A percentile compares a stretch with the other conserved stretches of the same genome.
phyloP scores from a whole-genome alignment of 2,113 vertebrate species.

The Apodemus sylvaticus region DNA sequence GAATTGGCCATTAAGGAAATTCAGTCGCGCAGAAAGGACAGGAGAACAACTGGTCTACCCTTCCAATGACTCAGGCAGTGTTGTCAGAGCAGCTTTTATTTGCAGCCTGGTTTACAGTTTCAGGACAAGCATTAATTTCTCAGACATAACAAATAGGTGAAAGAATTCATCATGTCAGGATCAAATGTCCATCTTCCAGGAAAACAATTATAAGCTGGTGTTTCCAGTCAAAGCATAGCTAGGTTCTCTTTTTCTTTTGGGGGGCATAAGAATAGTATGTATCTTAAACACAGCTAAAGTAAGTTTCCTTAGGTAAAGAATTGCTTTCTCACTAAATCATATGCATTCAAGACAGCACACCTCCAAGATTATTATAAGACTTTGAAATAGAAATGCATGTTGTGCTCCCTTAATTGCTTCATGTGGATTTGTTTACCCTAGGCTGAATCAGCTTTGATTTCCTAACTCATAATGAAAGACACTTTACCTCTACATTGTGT shows the following conservation, averaged over 20 bases:
- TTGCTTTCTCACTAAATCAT: slow-evolving; percentile 17
- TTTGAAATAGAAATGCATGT: slow-evolving; percentile 51
- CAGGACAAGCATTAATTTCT: slow-evolving; percentile 62
- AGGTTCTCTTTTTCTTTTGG: neutral
- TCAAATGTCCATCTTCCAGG: neutral
- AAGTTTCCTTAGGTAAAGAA: neutral
- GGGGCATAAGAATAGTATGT: neutral
- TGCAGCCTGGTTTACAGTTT: slow-evolving; percentile 52
- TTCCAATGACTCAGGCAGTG: slow-evolving; percentile 69
- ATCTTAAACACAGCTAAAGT: slow-evolving; percentile 1
- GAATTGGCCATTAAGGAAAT: slow-evolving; percentile 80
- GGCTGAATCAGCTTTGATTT: slow-evolving; percentile 51
- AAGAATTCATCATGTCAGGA: slow-evolving; percentile 38
- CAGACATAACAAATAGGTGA: slow-evolving; percentile 64
- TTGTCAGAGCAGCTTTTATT: slow-evolving; percentile 43
- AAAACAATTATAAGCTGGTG: neutral
- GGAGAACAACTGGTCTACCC: slow-evolving; percentile 71
- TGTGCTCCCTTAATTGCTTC: slow-evolving; percentile 26
- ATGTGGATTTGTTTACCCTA: slow-evolving; percentile 51
- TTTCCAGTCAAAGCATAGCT: slow-evolving; percentile 1
- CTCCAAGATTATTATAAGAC: slow-evolving; percentile 12
- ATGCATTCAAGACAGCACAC: neutral
- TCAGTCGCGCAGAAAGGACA: slow-evolving; percentile 79
- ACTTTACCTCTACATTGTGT: slow-evolving; percentile 27
- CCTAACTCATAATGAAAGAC: slow-evolving; percentile 44